Percentiles rank a stretch among this genome's conserved stretches.
These are phyloP conservation scores for Nesogale talazaci DNA, from an alignment of 2,113 vertebrate species.

Conservation along the genomic window DNA sequence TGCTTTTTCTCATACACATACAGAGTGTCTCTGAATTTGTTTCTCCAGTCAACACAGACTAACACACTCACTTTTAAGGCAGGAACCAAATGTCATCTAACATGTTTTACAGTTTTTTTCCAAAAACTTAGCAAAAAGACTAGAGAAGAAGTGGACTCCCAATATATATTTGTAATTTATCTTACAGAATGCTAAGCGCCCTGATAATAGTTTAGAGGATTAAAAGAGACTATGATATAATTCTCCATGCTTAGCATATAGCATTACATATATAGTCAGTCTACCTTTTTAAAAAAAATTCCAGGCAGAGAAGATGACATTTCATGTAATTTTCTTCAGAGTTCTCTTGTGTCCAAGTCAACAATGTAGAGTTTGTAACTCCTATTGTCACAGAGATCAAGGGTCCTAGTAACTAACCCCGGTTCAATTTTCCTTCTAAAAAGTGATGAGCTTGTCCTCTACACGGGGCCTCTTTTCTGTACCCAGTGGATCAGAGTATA, in stretches of 20 bases:
- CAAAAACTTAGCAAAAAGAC: conserved; percentile 13
- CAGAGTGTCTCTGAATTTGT: no score
- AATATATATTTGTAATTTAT: conserved; percentile 31
- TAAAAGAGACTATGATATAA: conserved; percentile 37
- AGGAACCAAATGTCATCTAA: not conserved
- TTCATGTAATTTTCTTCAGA: conserved; percentile 6
- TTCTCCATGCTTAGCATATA: conserved; percentile 50
- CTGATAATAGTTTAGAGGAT: not conserved
- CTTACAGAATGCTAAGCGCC: not conserved
- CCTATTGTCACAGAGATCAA: not conserved
- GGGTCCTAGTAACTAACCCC: not conserved
- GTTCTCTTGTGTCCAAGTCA: conserved; percentile 5
- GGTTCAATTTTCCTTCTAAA: not conserved
- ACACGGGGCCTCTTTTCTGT: not conserved
- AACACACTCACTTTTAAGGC: not conserved
- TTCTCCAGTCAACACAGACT: no score
- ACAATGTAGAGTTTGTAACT: not conserved
- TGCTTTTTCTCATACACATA: no score
- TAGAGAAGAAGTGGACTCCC: not conserved
- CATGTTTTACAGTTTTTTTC: conserved; percentile 24
- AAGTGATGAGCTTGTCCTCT: not conserved
- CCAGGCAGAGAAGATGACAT: conserved; percentile 40
- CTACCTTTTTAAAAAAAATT: conserved; percentile 12
- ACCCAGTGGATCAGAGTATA: not conserved
- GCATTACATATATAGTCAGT: conserved; percentile 46